Percentiles rank a stretch among this genome's conserved stretches.
Evolutionary conservation across 2,888 invertebrate genomes (phyloP).

Genomic region (Listrodromus nycthemerus): DNA sequence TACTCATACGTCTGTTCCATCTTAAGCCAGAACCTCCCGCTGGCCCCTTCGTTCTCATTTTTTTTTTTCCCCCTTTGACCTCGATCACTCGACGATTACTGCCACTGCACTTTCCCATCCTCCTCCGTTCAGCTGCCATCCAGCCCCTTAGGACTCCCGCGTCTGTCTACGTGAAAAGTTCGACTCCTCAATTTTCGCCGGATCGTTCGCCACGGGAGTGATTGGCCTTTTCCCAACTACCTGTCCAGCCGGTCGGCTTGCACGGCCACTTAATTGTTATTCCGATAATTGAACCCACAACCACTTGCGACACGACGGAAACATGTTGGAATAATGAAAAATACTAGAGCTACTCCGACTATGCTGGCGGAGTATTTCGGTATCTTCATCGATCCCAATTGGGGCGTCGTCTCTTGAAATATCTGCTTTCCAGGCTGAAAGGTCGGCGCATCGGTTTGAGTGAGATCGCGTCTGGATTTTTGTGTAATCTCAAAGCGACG

Average conservation of each 20-base stretch:
- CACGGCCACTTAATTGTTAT: constrained; percentile 34
- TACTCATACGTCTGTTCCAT: constrained; percentile 42
- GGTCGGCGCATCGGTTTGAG: too few relatives aligned
- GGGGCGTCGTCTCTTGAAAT: too few relatives aligned
- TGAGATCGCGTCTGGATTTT: too few relatives aligned
- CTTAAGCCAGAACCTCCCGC: constrained; percentile 45
- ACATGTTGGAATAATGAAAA: constrained; percentile 23
- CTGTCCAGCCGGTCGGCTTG: constrained; percentile 5
- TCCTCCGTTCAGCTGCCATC: constrained; percentile 39
- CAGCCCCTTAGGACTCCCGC: constrained; percentile 35
- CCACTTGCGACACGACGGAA: constrained; percentile 16
- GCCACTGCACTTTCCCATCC: constrained; percentile 39
- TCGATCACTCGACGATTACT: constrained; percentile 58
- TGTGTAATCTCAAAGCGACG: background rate
- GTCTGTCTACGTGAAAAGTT: constrained; percentile 61
- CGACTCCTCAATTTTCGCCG: constrained; percentile 56
- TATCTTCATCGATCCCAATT: too few relatives aligned
- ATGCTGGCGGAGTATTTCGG: background rate
- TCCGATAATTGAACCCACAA: constrained; percentile 46
- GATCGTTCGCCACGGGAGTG: constrained; percentile 49
- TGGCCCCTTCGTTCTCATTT: constrained; percentile 34
- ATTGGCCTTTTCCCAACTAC: constrained; percentile 49
- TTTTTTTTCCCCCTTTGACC: constrained; percentile 38
- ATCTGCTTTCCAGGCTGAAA: too few relatives aligned
- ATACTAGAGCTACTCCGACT: constrained; percentile 20